phyloP scores from a whole-genome alignment of 2,797 vertebrate species.

The Streptopelia turtur region DNA sequence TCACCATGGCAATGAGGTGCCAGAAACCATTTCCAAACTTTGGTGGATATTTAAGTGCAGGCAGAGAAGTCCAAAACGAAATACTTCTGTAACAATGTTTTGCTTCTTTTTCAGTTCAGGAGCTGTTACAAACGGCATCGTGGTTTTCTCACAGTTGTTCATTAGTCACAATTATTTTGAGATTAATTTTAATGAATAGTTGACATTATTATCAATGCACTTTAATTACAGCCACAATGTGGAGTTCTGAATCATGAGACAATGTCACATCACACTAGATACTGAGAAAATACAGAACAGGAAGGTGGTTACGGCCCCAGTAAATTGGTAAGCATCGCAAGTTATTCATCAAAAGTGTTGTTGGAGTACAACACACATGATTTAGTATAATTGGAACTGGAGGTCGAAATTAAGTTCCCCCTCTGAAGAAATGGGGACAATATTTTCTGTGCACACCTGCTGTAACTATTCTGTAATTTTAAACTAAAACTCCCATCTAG shows the following conservation, averaged over 20 bases:
- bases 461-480: background rate
- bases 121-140: accelerated
- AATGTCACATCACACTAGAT: background rate
- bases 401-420: background rate
- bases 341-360: background rate
- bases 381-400: background rate
- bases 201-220: background rate
- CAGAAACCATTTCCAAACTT: background rate
- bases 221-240: background rate
- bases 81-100: background rate
- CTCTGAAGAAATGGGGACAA: accelerated
- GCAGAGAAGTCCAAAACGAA: background rate
- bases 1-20: background rate
- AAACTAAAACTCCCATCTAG: background rate
- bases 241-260: background rate
- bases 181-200: background rate
- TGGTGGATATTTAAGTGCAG: background rate
- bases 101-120: background rate
- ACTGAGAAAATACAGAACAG: background rate
- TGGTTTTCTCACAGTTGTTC: background rate
- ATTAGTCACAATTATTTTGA: background rate
- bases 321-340: background rate
- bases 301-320: background rate
- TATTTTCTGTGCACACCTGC: background rate
- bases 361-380: background rate